A percentile compares a stretch with the other conserved stretches of the same genome.
These are phyloP conservation scores for Rotaria macrura DNA, from an alignment of 2,888 invertebrate genomes.

Conservation along the genomic window DNA sequence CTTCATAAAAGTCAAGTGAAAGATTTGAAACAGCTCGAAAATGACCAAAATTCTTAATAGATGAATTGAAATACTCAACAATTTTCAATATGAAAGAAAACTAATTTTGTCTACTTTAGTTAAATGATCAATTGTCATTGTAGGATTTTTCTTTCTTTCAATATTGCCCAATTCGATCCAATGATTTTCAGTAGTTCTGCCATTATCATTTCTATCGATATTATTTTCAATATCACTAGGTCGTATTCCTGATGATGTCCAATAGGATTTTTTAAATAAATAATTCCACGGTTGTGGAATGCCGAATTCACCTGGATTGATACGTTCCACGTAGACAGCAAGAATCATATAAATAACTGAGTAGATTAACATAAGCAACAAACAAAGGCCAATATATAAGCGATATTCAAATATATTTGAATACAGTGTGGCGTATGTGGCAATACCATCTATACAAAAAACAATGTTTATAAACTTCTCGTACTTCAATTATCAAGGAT, in stretches of 20 bases:
- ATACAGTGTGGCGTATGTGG: slow-evolving; percentile 4
- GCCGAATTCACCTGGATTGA: slow-evolving; percentile 46
- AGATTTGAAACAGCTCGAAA: slow-evolving; percentile 14
- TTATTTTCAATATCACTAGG: background rate
- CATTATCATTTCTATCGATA: background rate
- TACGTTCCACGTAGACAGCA: slow-evolving; percentile 49
- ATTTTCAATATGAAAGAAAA: too few relatives aligned
- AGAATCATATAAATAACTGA: slow-evolving; percentile 45
- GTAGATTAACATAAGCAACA: slow-evolving; percentile 46
- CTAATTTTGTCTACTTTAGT: background rate
- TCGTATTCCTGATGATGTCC: background rate
- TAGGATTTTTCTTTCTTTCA: background rate
- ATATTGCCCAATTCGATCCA: background rate
- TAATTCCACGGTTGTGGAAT: slow-evolving; percentile 47
- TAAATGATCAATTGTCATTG: background rate
- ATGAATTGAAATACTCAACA: too few relatives aligned
- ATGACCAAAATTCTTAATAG: background rate
- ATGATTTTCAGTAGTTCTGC: background rate
- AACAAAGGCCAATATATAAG: slow-evolving; percentile 22
- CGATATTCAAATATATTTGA: slow-evolving; percentile 25
- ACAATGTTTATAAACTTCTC: background rate
- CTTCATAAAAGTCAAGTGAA: background rate
- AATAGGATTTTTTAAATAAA: slow-evolving; percentile 35
- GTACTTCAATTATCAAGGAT: background rate
- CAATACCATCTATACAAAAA: background rate